Conservation (phyloP, 2,888 invertebrate species). For the Silvanus unidentatus region DNA sequence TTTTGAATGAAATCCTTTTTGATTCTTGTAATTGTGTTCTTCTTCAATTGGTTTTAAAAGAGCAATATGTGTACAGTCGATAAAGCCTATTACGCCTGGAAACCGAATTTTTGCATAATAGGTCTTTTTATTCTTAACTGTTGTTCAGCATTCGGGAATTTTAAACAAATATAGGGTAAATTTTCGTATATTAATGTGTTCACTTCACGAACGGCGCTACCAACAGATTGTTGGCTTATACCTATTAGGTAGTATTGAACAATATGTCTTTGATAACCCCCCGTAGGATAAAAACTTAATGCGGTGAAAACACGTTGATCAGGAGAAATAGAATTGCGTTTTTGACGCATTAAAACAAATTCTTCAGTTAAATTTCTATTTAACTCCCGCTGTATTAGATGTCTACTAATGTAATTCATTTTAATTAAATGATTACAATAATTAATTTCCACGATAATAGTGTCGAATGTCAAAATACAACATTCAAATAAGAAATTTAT, state of each 20-base stretch:
- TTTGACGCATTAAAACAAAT: too few relatives aligned
- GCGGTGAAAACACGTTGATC: not conserved
- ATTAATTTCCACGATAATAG: too few relatives aligned
- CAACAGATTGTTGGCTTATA: not conserved
- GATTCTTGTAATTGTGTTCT: constrained; percentile 9
- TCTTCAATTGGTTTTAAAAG: constrained; percentile 6
- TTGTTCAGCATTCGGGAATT: not conserved
- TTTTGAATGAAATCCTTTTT: constrained; percentile 1
- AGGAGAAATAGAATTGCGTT: not conserved
- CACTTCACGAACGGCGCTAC: not conserved
- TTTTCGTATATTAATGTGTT: not conserved
- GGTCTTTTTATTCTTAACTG: not conserved
- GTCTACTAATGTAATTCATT: too few relatives aligned
- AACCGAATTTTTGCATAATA: constrained; percentile 1
- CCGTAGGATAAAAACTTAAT: not conserved
- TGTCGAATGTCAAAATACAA: too few relatives aligned
- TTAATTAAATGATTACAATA: too few relatives aligned
- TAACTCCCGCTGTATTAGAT: too few relatives aligned
- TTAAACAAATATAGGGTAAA: too few relatives aligned
- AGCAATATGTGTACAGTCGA: constrained; percentile 9
- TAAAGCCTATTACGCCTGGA: constrained; percentile 11
- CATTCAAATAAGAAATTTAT: too few relatives aligned
- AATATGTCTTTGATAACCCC: not conserved
- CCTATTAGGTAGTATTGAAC: not conserved
- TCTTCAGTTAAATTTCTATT: too few relatives aligned